Conservation (phyloP, 2,888 invertebrate species). For the Alentia gelatinosa region DNA sequence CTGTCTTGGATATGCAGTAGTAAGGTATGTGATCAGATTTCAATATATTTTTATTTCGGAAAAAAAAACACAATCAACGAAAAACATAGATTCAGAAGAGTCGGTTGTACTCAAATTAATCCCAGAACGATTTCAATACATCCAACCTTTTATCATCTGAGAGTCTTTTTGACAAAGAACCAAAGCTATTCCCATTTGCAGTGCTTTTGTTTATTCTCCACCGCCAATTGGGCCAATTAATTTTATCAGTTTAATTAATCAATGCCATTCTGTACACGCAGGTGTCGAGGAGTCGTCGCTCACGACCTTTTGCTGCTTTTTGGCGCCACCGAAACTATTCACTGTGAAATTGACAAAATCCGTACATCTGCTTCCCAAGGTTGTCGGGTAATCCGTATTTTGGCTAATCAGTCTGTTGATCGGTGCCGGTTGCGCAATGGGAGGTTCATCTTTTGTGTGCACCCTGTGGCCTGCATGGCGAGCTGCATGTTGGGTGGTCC, state of each 20-base stretch:
- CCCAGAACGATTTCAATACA: background rate
- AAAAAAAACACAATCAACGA: background rate
- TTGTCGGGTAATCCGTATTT: background rate
- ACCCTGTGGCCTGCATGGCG: background rate
- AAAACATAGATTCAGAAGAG: background rate
- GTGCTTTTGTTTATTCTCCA: background rate
- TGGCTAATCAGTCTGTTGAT: slow-evolving; percentile 44
- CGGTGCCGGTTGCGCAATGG: slow-evolving; percentile 43
- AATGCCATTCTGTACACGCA: background rate
- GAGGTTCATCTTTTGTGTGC: slow-evolving; percentile 47
- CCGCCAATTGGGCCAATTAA: background rate
- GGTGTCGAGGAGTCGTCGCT: background rate
- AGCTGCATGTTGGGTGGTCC: slow-evolving; percentile 12
- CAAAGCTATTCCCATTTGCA: background rate
- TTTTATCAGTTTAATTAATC: background rate
- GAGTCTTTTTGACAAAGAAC: background rate
- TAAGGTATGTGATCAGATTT: no score
- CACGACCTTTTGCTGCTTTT: background rate
- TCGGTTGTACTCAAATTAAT: background rate
- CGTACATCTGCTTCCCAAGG: slow-evolving; percentile 6
- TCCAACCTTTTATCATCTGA: no score
- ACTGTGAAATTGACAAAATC: slow-evolving; percentile 22
- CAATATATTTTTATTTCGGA: background rate
- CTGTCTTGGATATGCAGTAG: no score
- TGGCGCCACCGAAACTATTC: background rate